Base-by-base conservation (phyloP, 2,888 invertebrate genomes). In the Andrena bicolor region DNA sequence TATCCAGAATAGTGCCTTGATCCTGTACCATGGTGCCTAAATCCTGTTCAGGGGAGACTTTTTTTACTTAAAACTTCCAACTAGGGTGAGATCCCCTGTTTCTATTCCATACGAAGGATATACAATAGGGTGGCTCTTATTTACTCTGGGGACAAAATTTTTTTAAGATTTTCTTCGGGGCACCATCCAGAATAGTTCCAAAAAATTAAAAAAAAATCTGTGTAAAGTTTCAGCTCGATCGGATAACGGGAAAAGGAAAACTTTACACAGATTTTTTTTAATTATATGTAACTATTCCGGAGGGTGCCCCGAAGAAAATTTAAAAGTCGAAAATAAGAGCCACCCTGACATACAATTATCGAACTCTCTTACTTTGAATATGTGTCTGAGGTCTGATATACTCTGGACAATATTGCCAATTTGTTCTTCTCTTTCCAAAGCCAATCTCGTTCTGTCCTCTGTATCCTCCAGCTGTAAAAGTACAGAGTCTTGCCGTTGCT, bases 1-100 rank as follows among this genome's bases (percentile, higher is more conserved):
- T 95, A 94, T 99, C 99, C 86, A 99, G 95, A 10, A 99, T 96
- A 0, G 98, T 98, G 2, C 99, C 99, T 95, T 99, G 97, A 90
- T 97, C 97, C 58, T 96, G 96, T 0, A 97, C 97, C 97, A 97
- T 97, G 80, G 96, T 96, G 0, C 96, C 96, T 79, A 97, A 93
- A 90, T 97, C 97, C 93, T 94, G 77, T 68, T 66, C 30, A 49
- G 61, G 60, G 75, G 70, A 61, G 63, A 49, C 56, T 64, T 76
- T 8, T 8, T 26, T 49, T 65, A 51, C n/a, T 75, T 41, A 68
- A 60, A 75, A 53, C 32, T 53, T 26, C 23, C 16, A 35, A 60
- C 8, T 13, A 20, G 20, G 70, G 49, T 49, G 68, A 41, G n/a
- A 63, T 5, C 1, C 16, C 16, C 13, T 5, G 7, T 48, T 35